A percentile compares a stretch with the other conserved stretches of the same genome.
Evolutionary conservation across 2,797 vertebrate species (phyloP).

Genomic region (Gambelia wislizenii): DNA sequence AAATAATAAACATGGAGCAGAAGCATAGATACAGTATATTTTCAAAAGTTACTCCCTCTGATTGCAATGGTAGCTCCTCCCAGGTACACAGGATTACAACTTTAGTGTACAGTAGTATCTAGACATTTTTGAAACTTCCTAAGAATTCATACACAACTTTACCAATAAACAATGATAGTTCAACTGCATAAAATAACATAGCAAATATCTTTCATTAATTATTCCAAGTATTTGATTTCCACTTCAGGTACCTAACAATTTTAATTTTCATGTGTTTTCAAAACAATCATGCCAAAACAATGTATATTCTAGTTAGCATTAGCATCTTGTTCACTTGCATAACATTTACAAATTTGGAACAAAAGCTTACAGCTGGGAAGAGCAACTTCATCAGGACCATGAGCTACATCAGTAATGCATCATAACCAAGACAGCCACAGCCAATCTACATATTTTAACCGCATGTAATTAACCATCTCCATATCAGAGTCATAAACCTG

Average conservation of each 20-base stretch:
- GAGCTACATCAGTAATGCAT: conserved; percentile 36
- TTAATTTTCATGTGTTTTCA: conserved; percentile 27
- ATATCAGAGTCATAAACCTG: conserved; percentile 25
- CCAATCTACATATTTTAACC: conserved; percentile 43
- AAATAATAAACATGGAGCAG: no score
- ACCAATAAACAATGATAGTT: not conserved
- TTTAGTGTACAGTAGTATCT: not conserved
- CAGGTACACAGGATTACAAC: not conserved
- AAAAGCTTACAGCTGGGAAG: conserved; percentile 13
- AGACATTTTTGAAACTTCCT: not conserved
- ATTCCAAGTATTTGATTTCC: not conserved
- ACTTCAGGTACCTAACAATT: conserved; percentile 17
- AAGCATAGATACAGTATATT: no score
- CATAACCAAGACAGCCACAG: conserved; percentile 23
- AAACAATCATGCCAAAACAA: not conserved
- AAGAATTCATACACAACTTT: not conserved
- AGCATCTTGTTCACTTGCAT: not conserved
- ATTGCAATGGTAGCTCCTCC: not conserved
- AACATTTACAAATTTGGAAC: conserved; percentile 25
- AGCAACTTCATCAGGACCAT: conserved; percentile 22
- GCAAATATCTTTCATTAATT: not conserved
- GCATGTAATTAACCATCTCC: conserved; percentile 31
- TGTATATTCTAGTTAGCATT: not conserved
- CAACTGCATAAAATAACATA: not conserved
- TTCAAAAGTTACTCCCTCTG: not conserved